Percentiles rank a stretch among this genome's conserved stretches.
phyloP scores from a whole-genome alignment of 2,113 vertebrate species.

The Albula goreensis region DNA sequence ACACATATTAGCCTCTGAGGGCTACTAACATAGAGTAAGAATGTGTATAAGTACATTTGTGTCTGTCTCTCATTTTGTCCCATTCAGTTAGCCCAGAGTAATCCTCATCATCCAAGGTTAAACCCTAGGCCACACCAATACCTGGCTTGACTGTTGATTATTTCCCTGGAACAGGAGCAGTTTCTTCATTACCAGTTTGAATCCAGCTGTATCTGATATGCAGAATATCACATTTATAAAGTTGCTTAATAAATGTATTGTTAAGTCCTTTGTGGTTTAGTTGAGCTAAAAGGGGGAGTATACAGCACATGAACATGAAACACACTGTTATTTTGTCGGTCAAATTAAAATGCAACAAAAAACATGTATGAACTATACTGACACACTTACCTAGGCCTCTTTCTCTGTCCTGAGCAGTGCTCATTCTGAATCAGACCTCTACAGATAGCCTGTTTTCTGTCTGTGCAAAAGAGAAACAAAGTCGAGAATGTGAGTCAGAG shows the following conservation, averaged over 20 bases:
- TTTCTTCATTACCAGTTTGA: too few species aligned
- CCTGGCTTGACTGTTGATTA: not conserved
- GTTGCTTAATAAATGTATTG: not conserved
- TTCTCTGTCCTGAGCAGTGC: not conserved
- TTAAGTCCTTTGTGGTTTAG: not conserved
- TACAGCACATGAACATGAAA: not conserved
- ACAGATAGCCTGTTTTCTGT: constrained; percentile 10
- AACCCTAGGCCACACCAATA: not conserved
- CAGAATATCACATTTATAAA: not conserved
- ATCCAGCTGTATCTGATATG: not conserved
- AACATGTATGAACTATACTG: not conserved
- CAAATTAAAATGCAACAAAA: not conserved
- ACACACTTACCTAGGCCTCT: not conserved
- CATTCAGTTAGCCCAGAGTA: not conserved
- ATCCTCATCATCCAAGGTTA: not conserved
- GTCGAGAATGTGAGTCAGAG: not conserved
- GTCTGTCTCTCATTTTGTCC: not conserved
- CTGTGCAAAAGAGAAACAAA: constrained; percentile 13
- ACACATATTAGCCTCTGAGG: not conserved
- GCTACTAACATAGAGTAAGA: not conserved
- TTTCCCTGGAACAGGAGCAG: not conserved
- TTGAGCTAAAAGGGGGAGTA: too few species aligned
- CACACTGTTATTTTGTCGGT: not conserved
- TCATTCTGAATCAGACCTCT: not conserved
- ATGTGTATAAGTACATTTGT: not conserved